Evolutionary conservation across 2,888 invertebrate species (phyloP), one percentile per base, ranked within the genome.

Genomic region (Leptarthrus brevirostris): DNA sequence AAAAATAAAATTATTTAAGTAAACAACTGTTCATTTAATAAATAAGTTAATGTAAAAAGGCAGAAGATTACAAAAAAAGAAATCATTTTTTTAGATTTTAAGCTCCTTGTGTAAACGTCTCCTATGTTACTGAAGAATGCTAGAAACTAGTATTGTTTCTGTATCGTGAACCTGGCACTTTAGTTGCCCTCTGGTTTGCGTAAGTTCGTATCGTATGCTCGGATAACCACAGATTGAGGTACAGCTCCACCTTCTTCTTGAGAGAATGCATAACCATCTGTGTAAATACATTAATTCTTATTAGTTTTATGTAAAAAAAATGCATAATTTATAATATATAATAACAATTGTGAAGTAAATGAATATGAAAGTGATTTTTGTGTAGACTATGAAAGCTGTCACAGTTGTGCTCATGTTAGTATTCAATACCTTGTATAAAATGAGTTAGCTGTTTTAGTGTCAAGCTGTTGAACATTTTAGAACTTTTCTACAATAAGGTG

Each of bases 241-340:
- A 98, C 94, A 80, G 92, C 94, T 79, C 97, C 97, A 83, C 96
- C 95, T 87, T 99, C 98, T 87, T 98, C 98, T 92, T 98, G 98
- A 53, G 98, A 98, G 88, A 99, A 99, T 79, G 98, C 98, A 88
- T 94, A 98, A 78, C 98, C 98, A 91, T 97, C 97, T 97, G 78
- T 34, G 22, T n/a, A 20, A 18, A 10, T 53, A 8, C 34, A 34
- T 44, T 18, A 73, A 18, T 71, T 24, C 40, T 14, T 26, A 26
- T 26, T 52, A 52, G 18, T 52, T n/a, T n/a, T n/a, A n/a, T n/a
- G n/a, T n/a, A n/a, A n/a, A n/a, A n/a, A n/a, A n/a, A n/a, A n/a
- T n/a, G n/a, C n/a, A n/a, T n/a, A n/a, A n/a, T n/a, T n/a, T n/a
- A n/a, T n/a, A n/a, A n/a, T n/a, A n/a, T n/a, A n/a, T n/a, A n/a